Conservation (phyloP, 1,140 invertebrate species). For the Drosophila pseudoobscura region DNA sequence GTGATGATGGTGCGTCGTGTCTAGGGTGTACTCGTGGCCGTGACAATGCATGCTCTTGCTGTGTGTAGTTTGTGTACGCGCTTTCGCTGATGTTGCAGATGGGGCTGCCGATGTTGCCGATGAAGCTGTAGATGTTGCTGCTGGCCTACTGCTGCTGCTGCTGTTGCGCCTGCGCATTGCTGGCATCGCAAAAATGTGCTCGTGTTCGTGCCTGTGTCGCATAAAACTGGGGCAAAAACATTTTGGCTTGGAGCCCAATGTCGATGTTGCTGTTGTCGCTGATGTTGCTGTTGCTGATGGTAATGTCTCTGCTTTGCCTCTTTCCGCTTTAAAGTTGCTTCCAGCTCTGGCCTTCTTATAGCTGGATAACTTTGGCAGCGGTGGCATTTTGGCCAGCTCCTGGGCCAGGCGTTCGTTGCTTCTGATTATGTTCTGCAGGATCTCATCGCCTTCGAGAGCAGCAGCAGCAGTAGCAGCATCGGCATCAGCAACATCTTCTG, state of each 20-base stretch:
- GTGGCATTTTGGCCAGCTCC: conserved; percentile 78
- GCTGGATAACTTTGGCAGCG: conserved; percentile 59
- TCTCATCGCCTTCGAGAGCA: conserved; percentile 57
- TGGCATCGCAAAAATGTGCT: conserved; percentile 34
- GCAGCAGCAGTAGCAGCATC: conserved; percentile 15
- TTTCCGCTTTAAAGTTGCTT: not conserved
- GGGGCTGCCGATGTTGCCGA: conserved; percentile 19
- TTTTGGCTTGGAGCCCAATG: conserved; percentile 44
- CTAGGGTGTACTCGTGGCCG: conserved; percentile 57
- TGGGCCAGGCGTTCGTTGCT: conserved; percentile 71
- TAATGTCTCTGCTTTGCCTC: conserved; percentile 10
- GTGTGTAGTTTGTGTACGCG: conserved; percentile 67
- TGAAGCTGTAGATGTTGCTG: conserved; percentile 28
- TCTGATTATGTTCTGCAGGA: conserved; percentile 69
- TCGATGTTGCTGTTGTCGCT: conserved; percentile 28
- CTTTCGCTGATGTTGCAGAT: conserved; percentile 27
- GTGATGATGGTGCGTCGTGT: conserved; percentile 39
- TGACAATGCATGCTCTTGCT: conserved; percentile 66
- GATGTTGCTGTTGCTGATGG: conserved; percentile 15
- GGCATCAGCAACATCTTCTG: conserved; percentile 15
- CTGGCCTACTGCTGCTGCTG: conserved; percentile 16
- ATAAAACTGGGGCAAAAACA: conserved; percentile 76
- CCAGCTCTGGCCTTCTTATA: conserved; percentile 44
- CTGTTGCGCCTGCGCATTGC: conserved; percentile 3
- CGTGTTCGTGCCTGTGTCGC: conserved; percentile 64